These are phyloP conservation scores for Anisognathus igniventris DNA, from an alignment of 2,797 vertebrate genomes.

Conservation along the genomic window DNA sequence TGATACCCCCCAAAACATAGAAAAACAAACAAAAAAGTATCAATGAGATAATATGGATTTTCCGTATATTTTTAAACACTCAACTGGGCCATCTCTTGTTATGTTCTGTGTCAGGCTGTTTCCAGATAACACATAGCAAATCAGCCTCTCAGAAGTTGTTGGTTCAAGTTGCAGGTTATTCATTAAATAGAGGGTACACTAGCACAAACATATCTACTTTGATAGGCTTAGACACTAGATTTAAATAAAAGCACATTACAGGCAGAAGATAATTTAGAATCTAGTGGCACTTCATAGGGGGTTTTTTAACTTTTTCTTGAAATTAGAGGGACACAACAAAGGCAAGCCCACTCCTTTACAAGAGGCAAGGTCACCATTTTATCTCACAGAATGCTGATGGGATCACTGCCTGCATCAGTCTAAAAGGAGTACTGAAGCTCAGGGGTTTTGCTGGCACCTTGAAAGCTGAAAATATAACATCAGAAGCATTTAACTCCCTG, in stretches of 20 bases:
- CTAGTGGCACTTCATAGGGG: accelerated
- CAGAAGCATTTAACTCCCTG: neutral
- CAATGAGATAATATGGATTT: neutral
- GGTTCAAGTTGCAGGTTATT: neutral
- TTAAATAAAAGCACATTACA: neutral
- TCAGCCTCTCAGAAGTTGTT: neutral
- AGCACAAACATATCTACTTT: neutral
- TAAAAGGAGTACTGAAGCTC: neutral
- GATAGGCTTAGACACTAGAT: neutral
- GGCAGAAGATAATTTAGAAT: neutral
- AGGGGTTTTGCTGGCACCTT: neutral
- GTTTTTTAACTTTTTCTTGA: neutral
- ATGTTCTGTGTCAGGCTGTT: neutral
- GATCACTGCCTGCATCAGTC: neutral
- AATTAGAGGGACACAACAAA: neutral
- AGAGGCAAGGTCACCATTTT: neutral
- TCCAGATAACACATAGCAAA: neutral
- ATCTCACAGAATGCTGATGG: neutral
- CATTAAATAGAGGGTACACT: neutral
- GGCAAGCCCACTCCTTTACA: neutral
- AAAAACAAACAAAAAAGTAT: neutral
- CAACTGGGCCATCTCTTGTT: neutral
- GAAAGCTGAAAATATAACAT: neutral
- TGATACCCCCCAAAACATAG: neutral
- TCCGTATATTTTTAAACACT: neutral